Evolutionary conservation across 2,888 invertebrate species (phyloP).

Genomic region (Andrena chrysosceles): DNA sequence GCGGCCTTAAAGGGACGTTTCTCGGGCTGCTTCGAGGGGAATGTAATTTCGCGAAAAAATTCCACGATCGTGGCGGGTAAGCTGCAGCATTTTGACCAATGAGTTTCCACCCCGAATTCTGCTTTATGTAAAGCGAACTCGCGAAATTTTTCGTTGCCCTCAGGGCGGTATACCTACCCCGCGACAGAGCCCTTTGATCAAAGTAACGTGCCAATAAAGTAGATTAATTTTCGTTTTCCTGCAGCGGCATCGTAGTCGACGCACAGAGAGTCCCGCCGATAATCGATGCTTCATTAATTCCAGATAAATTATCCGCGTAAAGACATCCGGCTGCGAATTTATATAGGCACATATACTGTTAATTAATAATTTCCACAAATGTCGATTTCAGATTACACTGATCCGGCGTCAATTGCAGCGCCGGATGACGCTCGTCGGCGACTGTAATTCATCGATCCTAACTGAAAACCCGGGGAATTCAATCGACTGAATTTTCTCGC

Average conservation of each 20-base stretch:
- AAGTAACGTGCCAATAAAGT: too few relatives aligned
- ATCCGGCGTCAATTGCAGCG: conserved; percentile 46
- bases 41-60: conserved; percentile 14
- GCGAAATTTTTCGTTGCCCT: not conserved
- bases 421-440: conserved; percentile 1
- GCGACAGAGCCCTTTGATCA: too few relatives aligned
- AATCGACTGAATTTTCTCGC: conserved; percentile 7
- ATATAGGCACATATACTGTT: conserved; percentile 2
- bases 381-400: conserved; percentile 41
- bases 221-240: too few relatives aligned
- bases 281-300: conserved; percentile 38
- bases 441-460: conserved; percentile 20
- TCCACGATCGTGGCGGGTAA: too few relatives aligned
- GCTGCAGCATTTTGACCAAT: not conserved
- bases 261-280: not conserved
- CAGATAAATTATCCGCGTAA: conserved; percentile 28
- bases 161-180: too few relatives aligned
- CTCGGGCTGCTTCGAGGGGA: not conserved
- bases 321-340: not conserved
- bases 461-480: not conserved
- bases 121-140: not conserved
- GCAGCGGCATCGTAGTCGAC: not conserved
- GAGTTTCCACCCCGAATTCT: not conserved
- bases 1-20: not conserved
- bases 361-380: conserved; percentile 42